Conservation (phyloP, 1,140 invertebrate genomes). For the Rhopalosiphum padi region DNA sequence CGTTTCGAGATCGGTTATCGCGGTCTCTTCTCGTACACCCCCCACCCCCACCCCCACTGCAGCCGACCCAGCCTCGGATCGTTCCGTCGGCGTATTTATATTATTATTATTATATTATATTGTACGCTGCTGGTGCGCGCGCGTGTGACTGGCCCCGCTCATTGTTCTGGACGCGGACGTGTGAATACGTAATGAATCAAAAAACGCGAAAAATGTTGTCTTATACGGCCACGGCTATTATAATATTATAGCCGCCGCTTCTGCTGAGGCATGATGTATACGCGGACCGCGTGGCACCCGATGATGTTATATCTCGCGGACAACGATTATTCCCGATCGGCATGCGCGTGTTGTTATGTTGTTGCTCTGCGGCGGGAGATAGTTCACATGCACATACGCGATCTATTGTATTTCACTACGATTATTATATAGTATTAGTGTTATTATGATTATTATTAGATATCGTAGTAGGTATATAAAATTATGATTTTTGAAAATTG, state of each 20-base stretch:
- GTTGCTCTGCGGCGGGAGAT: neutral
- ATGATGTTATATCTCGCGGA: neutral
- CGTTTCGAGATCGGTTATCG: constrained; percentile 49
- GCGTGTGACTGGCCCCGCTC: neutral
- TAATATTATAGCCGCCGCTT: neutral
- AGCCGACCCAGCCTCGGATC: neutral
- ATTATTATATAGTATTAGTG: neutral
- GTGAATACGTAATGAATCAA: constrained; percentile 43
- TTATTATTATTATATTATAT: neutral
- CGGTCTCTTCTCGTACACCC: neutral
- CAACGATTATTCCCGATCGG: neutral
- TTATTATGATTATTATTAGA: no score
- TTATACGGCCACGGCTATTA: neutral
- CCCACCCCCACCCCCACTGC: fast-evolving
- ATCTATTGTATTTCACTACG: neutral
- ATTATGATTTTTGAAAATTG: no score
- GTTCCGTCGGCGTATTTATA: neutral
- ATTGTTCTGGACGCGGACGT: constrained; percentile 43
- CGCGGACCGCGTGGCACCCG: neutral
- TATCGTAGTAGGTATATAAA: no score
- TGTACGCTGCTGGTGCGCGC: neutral
- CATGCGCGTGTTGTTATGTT: neutral
- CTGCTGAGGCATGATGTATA: neutral
- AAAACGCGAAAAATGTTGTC: constrained; percentile 49
- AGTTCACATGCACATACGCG: neutral